A percentile compares a stretch with the other conserved stretches of the same genome.
phyloP scores from a whole-genome alignment of 2,113 vertebrate genomes.

The Todiramphus saurophagus region DNA sequence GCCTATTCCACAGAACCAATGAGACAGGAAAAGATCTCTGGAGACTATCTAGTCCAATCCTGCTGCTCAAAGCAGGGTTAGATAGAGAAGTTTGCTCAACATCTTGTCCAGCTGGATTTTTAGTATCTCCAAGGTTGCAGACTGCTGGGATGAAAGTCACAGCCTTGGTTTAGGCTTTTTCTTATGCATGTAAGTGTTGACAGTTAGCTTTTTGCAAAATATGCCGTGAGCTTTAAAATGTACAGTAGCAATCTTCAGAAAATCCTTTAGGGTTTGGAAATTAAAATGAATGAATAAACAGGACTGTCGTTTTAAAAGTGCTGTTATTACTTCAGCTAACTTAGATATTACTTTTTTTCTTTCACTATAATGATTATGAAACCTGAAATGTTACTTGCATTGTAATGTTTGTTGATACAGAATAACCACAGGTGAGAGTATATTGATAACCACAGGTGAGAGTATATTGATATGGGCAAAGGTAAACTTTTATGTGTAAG shows the following conservation, averaged over 20 bases:
- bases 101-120: neutral
- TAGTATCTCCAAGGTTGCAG: neutral
- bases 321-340: neutral
- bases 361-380: neutral
- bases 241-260: neutral
- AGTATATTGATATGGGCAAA: neutral
- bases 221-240: neutral
- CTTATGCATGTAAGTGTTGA: neutral
- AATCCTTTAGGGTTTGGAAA: neutral
- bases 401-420: neutral
- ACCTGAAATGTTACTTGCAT: neutral
- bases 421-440: neutral
- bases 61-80: neutral
- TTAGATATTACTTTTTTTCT: neutral
- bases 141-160: neutral
- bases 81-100: neutral
- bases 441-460: neutral
- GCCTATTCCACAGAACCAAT: neutral
- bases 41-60: neutral
- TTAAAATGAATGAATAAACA: neutral
- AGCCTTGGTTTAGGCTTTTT: neutral
- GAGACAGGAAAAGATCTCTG: neutral
- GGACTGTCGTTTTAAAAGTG: neutral
- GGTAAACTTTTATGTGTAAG: neutral
- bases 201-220: neutral